Base-by-base conservation (phyloP, 2,888 invertebrate species). In the Portevinia maculata region DNA sequence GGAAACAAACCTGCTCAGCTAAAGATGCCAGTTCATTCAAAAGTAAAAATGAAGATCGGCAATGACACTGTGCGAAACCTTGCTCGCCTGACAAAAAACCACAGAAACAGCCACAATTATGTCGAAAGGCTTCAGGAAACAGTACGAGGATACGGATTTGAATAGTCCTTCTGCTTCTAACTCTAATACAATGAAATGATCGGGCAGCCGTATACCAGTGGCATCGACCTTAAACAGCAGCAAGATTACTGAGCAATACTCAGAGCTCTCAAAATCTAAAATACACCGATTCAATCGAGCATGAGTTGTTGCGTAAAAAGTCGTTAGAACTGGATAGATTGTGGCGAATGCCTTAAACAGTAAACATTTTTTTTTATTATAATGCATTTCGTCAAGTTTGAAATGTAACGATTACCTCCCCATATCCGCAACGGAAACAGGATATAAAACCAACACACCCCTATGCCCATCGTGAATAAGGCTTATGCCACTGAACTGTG, bases 221-320 rank as follows among this genome's bases (percentile, higher is more conserved):
- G 50, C 50, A 15, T 50, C 30, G 4, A 50, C 50, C 24, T 15
- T 50, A 50, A 6, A 11, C 30, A 50, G 50, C 28, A 50, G 50
- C n/a, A 50, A 28, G 9, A 50, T 50, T 15, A 50, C 50, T 30
- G 50, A 50, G 15, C 50, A 50, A 50, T 50, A 50, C 15, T 30
- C 50, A 13, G 50, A 50, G 50, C 50, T 50, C 15, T 50, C 50
- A 21, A 32, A 21, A 55, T 37, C 19, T 21, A 11, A 37, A 55
- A 46, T 41, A 28, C 28, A 28, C 28, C n/a, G n/a, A n/a, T n/a
- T 4, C 28, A 6, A 17, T 46, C 11, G 21, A 46, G 46, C 46
- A 46, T 46, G 9, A 46, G 9, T 9, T 21, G 21, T 21, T 46
- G 21, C 21, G 21, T 9, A 46, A 46, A 21, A 46, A 17, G 46